Conservation (phyloP, 2,888 invertebrate genomes). For the Reticulitermes lucifugus region DNA sequence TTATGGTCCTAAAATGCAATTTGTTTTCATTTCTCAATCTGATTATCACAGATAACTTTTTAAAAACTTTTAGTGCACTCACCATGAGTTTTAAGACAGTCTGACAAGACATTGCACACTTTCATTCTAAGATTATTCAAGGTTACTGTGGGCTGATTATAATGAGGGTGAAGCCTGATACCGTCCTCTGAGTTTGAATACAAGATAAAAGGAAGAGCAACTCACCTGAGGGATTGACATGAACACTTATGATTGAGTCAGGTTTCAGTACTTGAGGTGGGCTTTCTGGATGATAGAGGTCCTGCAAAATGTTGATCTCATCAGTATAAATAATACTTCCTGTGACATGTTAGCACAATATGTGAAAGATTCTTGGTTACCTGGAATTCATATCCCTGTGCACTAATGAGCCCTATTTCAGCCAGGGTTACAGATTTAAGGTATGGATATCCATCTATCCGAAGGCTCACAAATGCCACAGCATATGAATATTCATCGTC, state of each 20-base stretch:
- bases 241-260: conserved; percentile 64
- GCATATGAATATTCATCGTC: conserved; percentile 67
- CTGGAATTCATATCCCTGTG: conserved; percentile 60
- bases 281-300: conserved; percentile 64
- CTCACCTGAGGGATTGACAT: conserved; percentile 69
- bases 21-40: no score
- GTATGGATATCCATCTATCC: conserved; percentile 64
- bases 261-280: conserved; percentile 57
- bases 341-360: neutral
- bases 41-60: no score
- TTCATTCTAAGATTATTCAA: conserved; percentile 54
- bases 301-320: conserved; percentile 60
- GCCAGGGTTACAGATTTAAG: conserved; percentile 60
- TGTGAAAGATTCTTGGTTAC: conserved; percentile 56
- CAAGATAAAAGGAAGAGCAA: conserved; percentile 18
- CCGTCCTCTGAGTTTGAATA: conserved; percentile 43
- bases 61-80: no score
- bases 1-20: no score
- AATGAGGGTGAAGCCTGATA: neutral
- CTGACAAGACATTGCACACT: no score
- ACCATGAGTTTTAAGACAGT: no score
- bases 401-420: conserved; percentile 61
- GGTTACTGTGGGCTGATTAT: conserved; percentile 57
- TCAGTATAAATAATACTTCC: neutral
- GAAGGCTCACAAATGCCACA: conserved; percentile 69